phyloP scores from a whole-genome alignment of 2,113 vertebrate species.

The Macrotus californicus region DNA sequence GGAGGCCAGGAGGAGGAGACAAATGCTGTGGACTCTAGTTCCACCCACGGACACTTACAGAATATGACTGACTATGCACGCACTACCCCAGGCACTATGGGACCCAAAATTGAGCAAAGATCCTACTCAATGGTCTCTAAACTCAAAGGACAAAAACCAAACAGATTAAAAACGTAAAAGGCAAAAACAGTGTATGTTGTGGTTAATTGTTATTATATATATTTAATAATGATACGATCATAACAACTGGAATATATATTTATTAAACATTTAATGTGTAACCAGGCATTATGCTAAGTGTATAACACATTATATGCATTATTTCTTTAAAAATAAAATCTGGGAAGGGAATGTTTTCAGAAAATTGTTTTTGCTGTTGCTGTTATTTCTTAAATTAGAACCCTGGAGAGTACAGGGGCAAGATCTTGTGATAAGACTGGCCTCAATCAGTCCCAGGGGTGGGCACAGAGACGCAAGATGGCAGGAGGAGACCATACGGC shows the following conservation, averaged over 20 bases:
- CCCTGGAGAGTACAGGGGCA: fast-evolving
- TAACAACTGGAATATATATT: not conserved
- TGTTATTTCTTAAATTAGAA: not conserved
- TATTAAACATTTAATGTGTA: not conserved
- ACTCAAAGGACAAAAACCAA: not conserved
- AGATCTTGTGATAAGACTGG: not conserved
- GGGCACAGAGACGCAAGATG: not conserved
- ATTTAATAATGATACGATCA: not conserved
- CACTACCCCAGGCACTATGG: fast-evolving
- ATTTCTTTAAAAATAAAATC: not conserved
- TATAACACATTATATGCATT: not conserved
- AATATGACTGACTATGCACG: fast-evolving
- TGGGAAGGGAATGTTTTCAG: not conserved
- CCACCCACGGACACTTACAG: not conserved
- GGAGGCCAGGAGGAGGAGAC: not conserved
- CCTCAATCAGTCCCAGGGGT: not conserved
- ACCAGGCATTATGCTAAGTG: not conserved
- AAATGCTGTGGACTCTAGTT: not conserved
- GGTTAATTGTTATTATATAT: not conserved
- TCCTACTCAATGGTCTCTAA: not conserved
- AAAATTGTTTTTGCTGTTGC: not conserved
- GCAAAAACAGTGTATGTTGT: not conserved
- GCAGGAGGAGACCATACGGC: fast-evolving
- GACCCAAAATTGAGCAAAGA: not conserved
- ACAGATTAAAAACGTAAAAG: not conserved